Evolutionary conservation across 2,888 invertebrate species (phyloP), one percentile per base, ranked within the genome.

Genomic region (Phlogophora meticulosa): DNA sequence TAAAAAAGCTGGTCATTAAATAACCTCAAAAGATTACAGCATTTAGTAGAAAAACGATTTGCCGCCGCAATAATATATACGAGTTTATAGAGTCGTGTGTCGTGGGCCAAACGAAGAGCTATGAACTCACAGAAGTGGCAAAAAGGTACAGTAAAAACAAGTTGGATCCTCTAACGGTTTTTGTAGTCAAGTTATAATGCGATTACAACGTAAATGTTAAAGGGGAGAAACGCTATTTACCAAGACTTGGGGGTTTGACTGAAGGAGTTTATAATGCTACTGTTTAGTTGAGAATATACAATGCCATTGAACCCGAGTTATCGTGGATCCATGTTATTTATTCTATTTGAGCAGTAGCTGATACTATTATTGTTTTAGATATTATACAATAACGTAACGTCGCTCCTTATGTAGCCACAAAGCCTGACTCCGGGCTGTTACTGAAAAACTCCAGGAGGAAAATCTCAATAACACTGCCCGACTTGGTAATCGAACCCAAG

Each of bases 1-100:
- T 84, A 80, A 82, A 84, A 83, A 85, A 69, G 82, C 85, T 86
- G 74, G 83, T 83, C 84, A 86, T 89, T 87, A 89, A 85, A 85
- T 80, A 80, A 82, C 83, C 79, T 85, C 76, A 83, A 80, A 80
- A 82, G 85, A 87, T 86, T 86, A 86, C 80, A 81, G 77, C 83
- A 83, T 85, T 87, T 81, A 76, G 82, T 81, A 79, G 82, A 81
- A 85, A 86, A 85, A 83, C 81, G 85, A 81, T 86, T 86, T 73
- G 78, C 83, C 76, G 73, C 75, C 76, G 67, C 81, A 82, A 86
- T 87, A 86, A 87, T 80, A 80, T 84, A 82, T 82, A 64, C 78
- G 76, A 78, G 78, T 88, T 89, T 87, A 88, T 87, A 79, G 83
- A 78, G 75, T 78, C 77, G 84, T 82, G 81, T 85, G 83, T 84